Percentiles rank a stretch among this genome's conserved stretches.
Evolutionary conservation across 1,140 invertebrate species (phyloP).

Genomic region (Condylostylus longicornis): DNA sequence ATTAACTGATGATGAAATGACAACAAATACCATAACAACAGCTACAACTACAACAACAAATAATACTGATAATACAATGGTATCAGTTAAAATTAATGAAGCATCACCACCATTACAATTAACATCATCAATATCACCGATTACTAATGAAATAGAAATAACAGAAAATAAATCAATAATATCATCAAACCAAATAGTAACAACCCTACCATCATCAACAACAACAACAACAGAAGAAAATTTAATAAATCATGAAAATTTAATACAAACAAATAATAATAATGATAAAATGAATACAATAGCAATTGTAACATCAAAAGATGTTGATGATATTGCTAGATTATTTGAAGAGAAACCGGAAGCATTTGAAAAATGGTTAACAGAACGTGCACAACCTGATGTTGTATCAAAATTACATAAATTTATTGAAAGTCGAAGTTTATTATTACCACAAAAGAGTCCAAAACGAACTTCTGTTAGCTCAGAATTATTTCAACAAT

Average conservation of each 20-base stretch:
- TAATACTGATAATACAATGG: slow-evolving; percentile 11
- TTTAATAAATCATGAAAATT: slow-evolving; percentile 1
- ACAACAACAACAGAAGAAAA: slow-evolving; percentile 8
- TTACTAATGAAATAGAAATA: slow-evolving; percentile 16
- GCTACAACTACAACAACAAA: slow-evolving; percentile 17
- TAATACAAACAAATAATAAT: neutral
- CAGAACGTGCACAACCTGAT: slow-evolving; percentile 51
- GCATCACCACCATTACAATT: slow-evolving; percentile 11
- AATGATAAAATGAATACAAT: neutral
- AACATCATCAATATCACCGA: slow-evolving; percentile 15
- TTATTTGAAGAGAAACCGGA: slow-evolving; percentile 37
- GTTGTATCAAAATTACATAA: slow-evolving; percentile 39
- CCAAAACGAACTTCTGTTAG: slow-evolving; percentile 62
- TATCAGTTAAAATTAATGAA: slow-evolving; percentile 2
- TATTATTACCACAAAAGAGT: slow-evolving; percentile 19
- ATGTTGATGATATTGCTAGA: slow-evolving; percentile 28
- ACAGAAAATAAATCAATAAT: no score
- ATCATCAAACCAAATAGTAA: no score
- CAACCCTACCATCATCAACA: neutral
- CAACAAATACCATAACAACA: slow-evolving; percentile 2
- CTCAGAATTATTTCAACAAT: slow-evolving; percentile 68
- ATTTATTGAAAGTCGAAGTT: slow-evolving; percentile 28
- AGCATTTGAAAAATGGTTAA: slow-evolving; percentile 52
- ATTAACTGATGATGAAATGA: no score
- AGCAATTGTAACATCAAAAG: slow-evolving; percentile 18